Evolutionary conservation across 2,113 vertebrate species (phyloP), one percentile per base, ranked within the genome.

Genomic region (Danio rerio): DNA sequence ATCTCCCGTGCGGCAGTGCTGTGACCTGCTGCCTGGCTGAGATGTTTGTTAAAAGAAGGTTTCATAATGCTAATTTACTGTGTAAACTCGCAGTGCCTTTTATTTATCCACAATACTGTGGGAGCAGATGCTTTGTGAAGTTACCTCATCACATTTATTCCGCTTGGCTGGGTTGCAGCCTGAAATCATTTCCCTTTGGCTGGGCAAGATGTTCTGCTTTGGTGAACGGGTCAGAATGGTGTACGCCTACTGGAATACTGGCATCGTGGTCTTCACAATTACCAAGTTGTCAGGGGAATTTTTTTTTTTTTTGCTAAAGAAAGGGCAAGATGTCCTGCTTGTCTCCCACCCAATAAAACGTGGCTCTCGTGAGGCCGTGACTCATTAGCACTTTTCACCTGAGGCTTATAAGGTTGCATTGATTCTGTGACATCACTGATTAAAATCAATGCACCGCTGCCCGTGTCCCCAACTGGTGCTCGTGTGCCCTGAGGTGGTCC

Each of bases 361-460:
- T 83, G 81, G 89, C 86, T 84, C 88, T 90, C 91, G 83, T 75
- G 88, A 85, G 92, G 87, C 75, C 62, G 63, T 69, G 78, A 85
- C 88, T 91, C 89, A 91, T 90, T 89, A 91, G 88, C 70, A 78
- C 42, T 71, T 84, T 90, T 90, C 89, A 90, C 89, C 89, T 87
- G 89, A 90, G 91, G 90, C 86, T 91, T 92, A 92, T 93, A 92
- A 91, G 91, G 83, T 86, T 79, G 59, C 86, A 94, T 92, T 92
- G 92, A 94, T 92, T 88, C 85, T 73, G 83, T 92, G 92, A 90
- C 91, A 92, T 84, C 75, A 49, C 88, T 90, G 89, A 92, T 92
- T 91, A 89, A 91, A 93, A 92, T 93, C 90, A 93, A 92, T 92
- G 80, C 83, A 5, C 65, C 71, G 83, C 85, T 89, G 70, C 87